A percentile compares a stretch with the other conserved stretches of the same genome.
phyloP scores from a whole-genome alignment of 1,140 invertebrate species.

The Drosophila pallidifrons region DNA sequence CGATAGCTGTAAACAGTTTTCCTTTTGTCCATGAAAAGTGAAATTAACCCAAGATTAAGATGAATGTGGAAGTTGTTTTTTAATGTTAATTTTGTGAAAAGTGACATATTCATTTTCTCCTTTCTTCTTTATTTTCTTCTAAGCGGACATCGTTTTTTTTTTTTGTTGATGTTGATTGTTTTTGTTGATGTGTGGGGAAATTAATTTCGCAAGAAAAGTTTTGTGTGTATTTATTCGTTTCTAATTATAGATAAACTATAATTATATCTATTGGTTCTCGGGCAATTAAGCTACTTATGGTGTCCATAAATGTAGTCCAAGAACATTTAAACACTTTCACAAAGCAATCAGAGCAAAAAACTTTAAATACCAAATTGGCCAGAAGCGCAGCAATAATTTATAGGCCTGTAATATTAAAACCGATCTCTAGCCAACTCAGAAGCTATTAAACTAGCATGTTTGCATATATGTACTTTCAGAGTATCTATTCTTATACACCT shows the following conservation, averaged over 20 bases:
- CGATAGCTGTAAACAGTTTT: conserved; percentile 65
- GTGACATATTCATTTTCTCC: conserved; percentile 50
- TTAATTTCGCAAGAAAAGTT: not conserved
- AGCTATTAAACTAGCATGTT: conserved; percentile 55
- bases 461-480: conserved; percentile 19
- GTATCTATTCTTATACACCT: not conserved
- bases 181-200: not conserved
- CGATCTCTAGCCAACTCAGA: conserved; percentile 27
- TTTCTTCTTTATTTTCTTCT: conserved; percentile 7
- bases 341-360: conserved; percentile 71
- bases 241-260: not conserved
- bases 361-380: conserved; percentile 56
- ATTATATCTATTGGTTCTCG: not conserved
- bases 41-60: conserved; percentile 53
- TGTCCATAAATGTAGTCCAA: conserved; percentile 52
- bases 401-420: not conserved
- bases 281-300: not conserved
- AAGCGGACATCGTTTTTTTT: not conserved
- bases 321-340: conserved; percentile 78
- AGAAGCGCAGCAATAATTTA: conserved; percentile 17
- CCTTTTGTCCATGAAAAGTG: conserved; percentile 76
- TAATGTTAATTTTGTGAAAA: conserved; percentile 65
- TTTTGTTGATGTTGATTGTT: not conserved
- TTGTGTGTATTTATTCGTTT: no score
- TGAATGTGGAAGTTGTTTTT: conserved; percentile 38